A percentile compares a stretch with the other conserved stretches of the same genome.
Conservation (phyloP, 1,140 invertebrate genomes). For the Drosophila leontia region DNA sequence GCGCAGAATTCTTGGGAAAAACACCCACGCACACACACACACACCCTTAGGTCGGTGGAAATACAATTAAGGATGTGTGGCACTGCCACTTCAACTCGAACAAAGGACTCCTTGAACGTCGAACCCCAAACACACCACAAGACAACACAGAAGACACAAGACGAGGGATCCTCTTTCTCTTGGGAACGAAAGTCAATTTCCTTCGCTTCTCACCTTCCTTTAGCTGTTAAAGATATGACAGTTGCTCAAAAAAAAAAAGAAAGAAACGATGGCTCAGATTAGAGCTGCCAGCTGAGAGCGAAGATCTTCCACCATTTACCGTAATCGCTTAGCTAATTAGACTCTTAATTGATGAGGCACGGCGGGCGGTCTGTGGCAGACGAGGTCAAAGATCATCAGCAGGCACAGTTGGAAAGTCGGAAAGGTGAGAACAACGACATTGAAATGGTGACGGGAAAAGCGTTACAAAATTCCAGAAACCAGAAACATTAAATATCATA, state of each 20-base stretch:
- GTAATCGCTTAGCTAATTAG: slow-evolving; percentile 65
- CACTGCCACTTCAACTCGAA: slow-evolving; percentile 49
- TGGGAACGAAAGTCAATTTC: slow-evolving; percentile 38
- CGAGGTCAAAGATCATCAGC: slow-evolving; percentile 51
- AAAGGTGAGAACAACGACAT: slow-evolving; percentile 17
- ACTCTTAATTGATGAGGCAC: slow-evolving; percentile 65
- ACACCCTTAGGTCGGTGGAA: slow-evolving; percentile 8
- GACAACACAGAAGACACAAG: slow-evolving; percentile 19
- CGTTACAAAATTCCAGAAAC: not conserved
- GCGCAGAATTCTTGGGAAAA: slow-evolving; percentile 73
- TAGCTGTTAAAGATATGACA: slow-evolving; percentile 42
- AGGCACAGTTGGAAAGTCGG: slow-evolving; percentile 2
- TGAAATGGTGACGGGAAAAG: slow-evolving; percentile 35
- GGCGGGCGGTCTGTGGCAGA: slow-evolving; percentile 45
- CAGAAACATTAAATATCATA: not conserved
- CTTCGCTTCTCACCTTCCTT: slow-evolving; percentile 33
- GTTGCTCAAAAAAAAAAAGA: slow-evolving; percentile 37
- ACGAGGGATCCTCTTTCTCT: slow-evolving; percentile 10
- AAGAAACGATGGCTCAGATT: slow-evolving; percentile 15
- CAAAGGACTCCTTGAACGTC: slow-evolving; percentile 33
- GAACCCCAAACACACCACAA: slow-evolving; percentile 49
- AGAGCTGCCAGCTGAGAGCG: slow-evolving; percentile 35
- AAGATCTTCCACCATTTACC: slow-evolving; percentile 9
- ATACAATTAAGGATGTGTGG: slow-evolving; percentile 50
- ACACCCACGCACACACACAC: slow-evolving; percentile 41